Evolutionary conservation across 2,113 vertebrate genomes (phyloP), one percentile per base, ranked within the genome.

Genomic region (Amazona vittata): DNA sequence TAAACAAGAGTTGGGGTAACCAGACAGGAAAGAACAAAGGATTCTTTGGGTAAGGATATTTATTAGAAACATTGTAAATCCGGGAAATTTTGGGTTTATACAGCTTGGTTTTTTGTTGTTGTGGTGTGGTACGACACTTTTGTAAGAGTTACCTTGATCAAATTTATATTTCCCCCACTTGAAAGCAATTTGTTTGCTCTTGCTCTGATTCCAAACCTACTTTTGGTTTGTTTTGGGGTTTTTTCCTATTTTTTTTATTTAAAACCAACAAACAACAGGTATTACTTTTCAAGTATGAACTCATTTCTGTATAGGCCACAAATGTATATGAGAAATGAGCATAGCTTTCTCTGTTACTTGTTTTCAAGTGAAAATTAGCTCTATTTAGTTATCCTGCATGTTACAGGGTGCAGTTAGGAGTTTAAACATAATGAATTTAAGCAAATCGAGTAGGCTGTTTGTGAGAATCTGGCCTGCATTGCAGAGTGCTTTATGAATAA

Each of bases 1-100:
- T 96, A 60, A 95, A 92, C 39, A 93, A 93, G 71, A 86, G 88
- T 96, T 93, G 97, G 95, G 69, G 83, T 96, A 95, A 94, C 80
- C 92, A 95, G 71, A 95, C 95, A 88, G 89, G 74, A 96, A 94
- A 95, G 91, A 96, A 67, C n/a, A 89, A 84, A 60, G 37, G 59
- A 80, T 93, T 89, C 70, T 67, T 80, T 93, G 68, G 59, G 31
- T 77, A 62, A 96, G 13, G 28, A 60, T 15, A 19, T 78, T 68
- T 83, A 81, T 78, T 94, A 80, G 65, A 87, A 90, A 63, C 39
- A 57, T 24, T 81, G 60, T 81, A 43, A 41, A 90, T 94, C 91
- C 76, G 95, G 62, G 63, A 89, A 94, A 85, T 96, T 94, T 12
- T 73, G 89, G 60, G 67, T 90, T 93, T 95, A 47, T 84, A 60